Evolutionary conservation across 1,140 invertebrate species (phyloP), one percentile per base, ranked within the genome.

Genomic region (Ceratina calcarata): DNA sequence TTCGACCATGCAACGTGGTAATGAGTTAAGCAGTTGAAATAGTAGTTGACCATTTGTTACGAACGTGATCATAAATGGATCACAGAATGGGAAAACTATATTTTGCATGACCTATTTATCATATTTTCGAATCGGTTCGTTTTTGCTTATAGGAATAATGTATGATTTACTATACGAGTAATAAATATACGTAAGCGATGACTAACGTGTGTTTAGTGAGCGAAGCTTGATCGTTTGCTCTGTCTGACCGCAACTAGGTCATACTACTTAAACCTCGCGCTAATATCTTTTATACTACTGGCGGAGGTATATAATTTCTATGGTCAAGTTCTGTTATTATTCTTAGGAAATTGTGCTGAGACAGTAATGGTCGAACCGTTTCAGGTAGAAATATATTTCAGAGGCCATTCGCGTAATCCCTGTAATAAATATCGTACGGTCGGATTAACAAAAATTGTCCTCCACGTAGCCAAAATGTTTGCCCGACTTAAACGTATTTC

Each of bases 241-340:
- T 1, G 67, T 12, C 75, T 15, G 58, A 45, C 8, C 27, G 20
- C 20, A 51, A 37, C 60, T n/a, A 20, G 24, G 45, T 70, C 27
- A 20, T 70, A 37, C 45, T 78, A 78, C 75, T 78, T 78, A 13
- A 20, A 77, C 8, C 67, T 32, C 2, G 3, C 2, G 6, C 7
- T 22, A n/a, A 58, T 37, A n/a, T 3, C 55, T 16, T 2, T 57
- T 27, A 12, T 16, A 53, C n/a, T 16, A 16, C 32, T n/a, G 53
- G 16, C 20, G 10, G 58, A 8, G 18, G 37, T 45, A 45, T 45
- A 45, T 45, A 45, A 45, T 45, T 45, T 45, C 37, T 60, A 60
- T 60, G 22, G 57, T 22, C 18, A 20, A 45, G 2, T 45, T 45
- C 37, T 45, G 37, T 45, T 45, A 10, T 45, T 45, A 45, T 45